Conservation (phyloP, 1,140 invertebrate species). For the Vanessa atalanta region DNA sequence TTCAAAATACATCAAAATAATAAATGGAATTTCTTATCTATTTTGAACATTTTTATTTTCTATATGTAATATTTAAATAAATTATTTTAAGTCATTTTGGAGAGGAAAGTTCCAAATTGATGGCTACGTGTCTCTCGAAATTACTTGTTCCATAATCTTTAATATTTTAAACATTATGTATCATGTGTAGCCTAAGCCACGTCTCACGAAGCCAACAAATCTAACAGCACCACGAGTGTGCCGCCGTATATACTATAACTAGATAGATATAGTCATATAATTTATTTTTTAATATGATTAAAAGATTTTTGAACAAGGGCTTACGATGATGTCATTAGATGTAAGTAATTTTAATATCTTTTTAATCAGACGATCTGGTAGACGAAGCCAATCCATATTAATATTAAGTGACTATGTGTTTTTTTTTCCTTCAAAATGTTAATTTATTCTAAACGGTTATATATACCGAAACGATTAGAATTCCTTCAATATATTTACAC, state of each 20-base stretch:
- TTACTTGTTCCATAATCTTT: background rate
- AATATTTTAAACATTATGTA: background rate
- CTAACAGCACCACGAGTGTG: background rate
- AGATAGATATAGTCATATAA: constrained; percentile 25
- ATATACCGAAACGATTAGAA: background rate
- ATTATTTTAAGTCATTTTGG: too few relatives aligned
- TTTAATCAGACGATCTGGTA: constrained; percentile 28
- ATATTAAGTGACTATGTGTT: constrained; percentile 12
- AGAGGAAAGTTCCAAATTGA: too few relatives aligned
- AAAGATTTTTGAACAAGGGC: constrained; percentile 33
- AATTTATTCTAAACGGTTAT: constrained; percentile 8
- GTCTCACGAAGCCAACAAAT: background rate
- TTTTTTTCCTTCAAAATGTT: constrained; percentile 3
- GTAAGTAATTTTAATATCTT: constrained; percentile 29
- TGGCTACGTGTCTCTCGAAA: too few relatives aligned
- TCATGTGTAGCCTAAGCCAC: constrained; percentile 6
- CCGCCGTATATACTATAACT: constrained; percentile 9
- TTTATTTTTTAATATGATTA: constrained; percentile 33
- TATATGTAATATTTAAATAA: too few relatives aligned
- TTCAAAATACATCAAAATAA: too few relatives aligned
- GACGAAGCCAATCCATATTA: constrained; percentile 20
- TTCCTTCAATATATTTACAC: constrained; percentile 1
- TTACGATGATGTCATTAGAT: constrained; percentile 25
- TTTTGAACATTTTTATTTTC: too few relatives aligned
- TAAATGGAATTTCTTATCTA: too few relatives aligned